Base-by-base conservation (phyloP, 2,888 invertebrate species). In the Hesperia comma region DNA sequence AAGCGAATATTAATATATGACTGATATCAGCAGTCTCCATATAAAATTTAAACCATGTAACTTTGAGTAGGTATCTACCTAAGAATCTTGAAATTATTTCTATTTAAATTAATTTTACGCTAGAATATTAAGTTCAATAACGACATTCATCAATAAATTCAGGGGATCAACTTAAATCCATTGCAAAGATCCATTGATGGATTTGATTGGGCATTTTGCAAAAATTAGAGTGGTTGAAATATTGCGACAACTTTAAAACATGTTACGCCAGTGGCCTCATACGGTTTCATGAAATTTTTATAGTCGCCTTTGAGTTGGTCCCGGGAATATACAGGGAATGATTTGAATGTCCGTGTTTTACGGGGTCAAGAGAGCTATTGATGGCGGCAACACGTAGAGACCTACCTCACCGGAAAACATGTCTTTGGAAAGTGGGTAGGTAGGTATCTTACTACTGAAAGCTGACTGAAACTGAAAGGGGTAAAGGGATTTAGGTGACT, bases 311-410 rank as follows among this genome's bases (percentile, higher is more conserved):
- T 88, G 85, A 86, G 79, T 75, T 77, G 75, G 74, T 76, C 76
- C 80, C 78, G 71, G 73, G 75, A 75, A 72, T 84, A 82, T 84
- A 82, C 79, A 82, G 80, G 84, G 78, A 83, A 84, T 83, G 83
- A 81, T 80, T 79, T 85, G 85, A 85, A 86, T 83, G 84, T 80
- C 76, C 77, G 77, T 80, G 78, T 84, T 81, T 84, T 82, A 87
- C 75, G 86, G 75, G 87, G 87, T 88, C 87, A 86, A 86, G 87
- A 79, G 81, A 69, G 75, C 84, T 83, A 85, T 87, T 85, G 86
- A 88, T 77, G 81, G 73, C 73, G 80, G 81, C 79, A 80, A 83
- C 75, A 43, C 15, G 75, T 75, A 74, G 75, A 76, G 75, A 77
- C 70, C 72, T 75, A 74, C 71, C 73, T 74, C 15, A n/a, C 60